Evolutionary conservation across 2,888 invertebrate species (phyloP), one percentile per base, ranked within the genome.

Genomic region (Aradus depressus): DNA sequence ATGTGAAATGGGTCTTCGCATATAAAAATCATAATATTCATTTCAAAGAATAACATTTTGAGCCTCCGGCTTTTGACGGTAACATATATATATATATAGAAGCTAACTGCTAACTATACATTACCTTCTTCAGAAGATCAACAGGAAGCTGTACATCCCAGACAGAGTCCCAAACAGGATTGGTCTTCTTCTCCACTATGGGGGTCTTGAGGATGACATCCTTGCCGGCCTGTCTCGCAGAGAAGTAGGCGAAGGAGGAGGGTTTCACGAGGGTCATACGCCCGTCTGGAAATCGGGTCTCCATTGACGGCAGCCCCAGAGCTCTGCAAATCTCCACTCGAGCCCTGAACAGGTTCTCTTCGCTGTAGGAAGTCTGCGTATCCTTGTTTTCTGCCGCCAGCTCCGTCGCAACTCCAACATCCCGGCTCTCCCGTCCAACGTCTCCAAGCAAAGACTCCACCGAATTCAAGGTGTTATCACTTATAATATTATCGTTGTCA

Each of bases 321-420:
- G 79, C 79, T 56, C 70, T 69, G 48, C 75, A 73, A 44, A 79
- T 72, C 49, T 72, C 69, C 31, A 80, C 63, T 3, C 68, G 65
- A 26, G 73, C 74, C 62, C 70, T 71, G 56, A 75, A 74, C 32
- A 53, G 58, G 31, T 57, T 49, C 12, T 38, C 35, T 45, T 43
- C 31, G 21, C 35, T 41, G 21, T 47, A 18, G 4, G 37, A 47
- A 25, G 39, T 48, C 12, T 43, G 44, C 4, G 42, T 51, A 26
- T 44, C 35, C 12, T 49, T 49, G 14, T 38, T 47, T 41, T 52
- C 26, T 3, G 34, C 25, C 12, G 25, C 21, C 38, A 28, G 34
- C 6, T 50, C 43, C 3, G 44, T 44, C 23, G 28, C 49, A 8
- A 38, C 44, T 2, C 28, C 26, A 14, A 44, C 28, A 43, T 43